phyloP scores from a whole-genome alignment of 2,113 vertebrate genomes.

The Ahaetulla prasina region DNA sequence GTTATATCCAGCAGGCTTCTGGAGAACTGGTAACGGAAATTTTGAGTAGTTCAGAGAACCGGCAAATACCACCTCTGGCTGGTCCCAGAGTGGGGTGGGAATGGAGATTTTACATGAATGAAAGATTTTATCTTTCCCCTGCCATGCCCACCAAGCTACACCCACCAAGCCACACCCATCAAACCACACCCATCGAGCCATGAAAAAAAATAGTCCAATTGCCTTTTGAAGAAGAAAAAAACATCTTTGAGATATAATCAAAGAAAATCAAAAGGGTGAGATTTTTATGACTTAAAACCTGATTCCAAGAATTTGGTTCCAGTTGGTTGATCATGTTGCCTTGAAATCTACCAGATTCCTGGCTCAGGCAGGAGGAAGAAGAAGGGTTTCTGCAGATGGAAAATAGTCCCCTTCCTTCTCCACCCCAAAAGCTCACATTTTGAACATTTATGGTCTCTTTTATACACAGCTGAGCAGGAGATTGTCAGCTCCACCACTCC shows the following conservation, averaged over 20 bases:
- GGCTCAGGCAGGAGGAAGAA: neutral
- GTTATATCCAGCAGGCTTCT: too few species aligned
- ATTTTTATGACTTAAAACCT: neutral
- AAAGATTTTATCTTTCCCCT: too few species aligned
- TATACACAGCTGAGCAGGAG: neutral
- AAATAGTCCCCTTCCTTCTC: neutral
- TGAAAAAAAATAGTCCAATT: too few species aligned
- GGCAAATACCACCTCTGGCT: too few species aligned
- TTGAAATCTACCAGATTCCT: neutral
- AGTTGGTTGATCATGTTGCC: neutral
- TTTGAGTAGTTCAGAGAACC: too few species aligned
- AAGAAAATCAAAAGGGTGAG: neutral
- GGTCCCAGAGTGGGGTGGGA: too few species aligned
- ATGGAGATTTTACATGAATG: too few species aligned
- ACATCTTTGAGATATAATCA: neutral
- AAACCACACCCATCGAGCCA: too few species aligned
- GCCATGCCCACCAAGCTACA: too few species aligned
- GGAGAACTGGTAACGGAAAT: too few species aligned
- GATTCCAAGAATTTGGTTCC: neutral
- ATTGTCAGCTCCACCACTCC: neutral
- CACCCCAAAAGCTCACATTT: neutral
- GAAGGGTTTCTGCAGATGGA: neutral
- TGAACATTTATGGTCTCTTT: neutral
- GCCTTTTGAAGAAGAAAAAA: too few species aligned
- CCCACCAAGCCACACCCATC: too few species aligned